A percentile compares a stretch with the other conserved stretches of the same genome.
These are phyloP conservation scores for Stichopus horrens DNA, from an alignment of 53 echinoderm and acorn worm species.

Conservation along the genomic window DNA sequence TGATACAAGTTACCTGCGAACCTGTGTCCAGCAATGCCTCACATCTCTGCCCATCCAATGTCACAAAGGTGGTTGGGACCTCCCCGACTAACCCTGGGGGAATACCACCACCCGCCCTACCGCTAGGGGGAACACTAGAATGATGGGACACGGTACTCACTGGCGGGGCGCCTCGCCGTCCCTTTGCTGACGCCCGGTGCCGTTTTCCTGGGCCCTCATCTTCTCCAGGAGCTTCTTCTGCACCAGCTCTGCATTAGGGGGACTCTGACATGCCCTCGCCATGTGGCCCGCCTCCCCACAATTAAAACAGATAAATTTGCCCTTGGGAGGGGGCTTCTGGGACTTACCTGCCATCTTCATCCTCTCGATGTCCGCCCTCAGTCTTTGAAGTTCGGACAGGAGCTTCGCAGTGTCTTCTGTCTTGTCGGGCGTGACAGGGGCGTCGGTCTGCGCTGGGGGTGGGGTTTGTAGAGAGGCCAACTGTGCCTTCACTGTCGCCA, in stretches of 20 bases:
- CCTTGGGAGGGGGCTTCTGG: not conserved
- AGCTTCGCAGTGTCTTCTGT: not conserved
- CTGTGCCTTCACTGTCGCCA: not conserved
- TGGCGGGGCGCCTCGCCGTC: conserved; percentile 46
- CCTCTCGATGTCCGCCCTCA: not conserved
- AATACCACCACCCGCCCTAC: not conserved
- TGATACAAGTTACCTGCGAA: conserved; percentile 53
- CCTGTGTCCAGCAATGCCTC: conserved; percentile 46
- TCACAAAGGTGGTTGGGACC: conserved; percentile 23
- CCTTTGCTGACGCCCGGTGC: conserved; percentile 48
- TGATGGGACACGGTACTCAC: not conserved
- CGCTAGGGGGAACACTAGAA: not conserved
- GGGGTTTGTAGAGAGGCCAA: conserved; percentile 17
- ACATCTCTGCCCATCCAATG: conserved; percentile 9
- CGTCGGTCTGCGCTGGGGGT: not conserved
- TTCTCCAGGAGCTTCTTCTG: conserved; percentile 38
- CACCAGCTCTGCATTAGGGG: conserved; percentile 42
- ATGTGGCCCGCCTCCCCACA: conserved; percentile 57
- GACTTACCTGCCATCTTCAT: not conserved
- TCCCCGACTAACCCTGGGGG: not conserved
- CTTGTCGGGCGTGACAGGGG: not conserved
- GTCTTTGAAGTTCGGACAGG: not conserved
- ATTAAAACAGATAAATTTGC: conserved; percentile 47
- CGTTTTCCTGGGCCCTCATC: conserved; percentile 47
- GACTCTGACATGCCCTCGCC: conserved; percentile 37